Base-by-base conservation (phyloP, 2,113 vertebrate species). In the Anolis carolinensis region DNA sequence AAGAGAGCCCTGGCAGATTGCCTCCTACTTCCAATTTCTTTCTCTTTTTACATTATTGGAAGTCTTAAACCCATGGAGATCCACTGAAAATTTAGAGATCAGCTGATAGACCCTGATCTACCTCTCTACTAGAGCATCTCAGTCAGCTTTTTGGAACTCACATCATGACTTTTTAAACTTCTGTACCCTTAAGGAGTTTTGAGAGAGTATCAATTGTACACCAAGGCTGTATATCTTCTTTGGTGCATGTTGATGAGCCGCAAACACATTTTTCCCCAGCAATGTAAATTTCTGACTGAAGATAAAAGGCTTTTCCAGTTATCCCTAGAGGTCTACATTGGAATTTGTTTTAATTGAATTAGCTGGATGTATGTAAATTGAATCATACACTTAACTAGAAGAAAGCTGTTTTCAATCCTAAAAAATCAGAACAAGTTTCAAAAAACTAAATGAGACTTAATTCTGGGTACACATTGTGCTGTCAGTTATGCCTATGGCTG, bases 311-410 rank as follows among this genome's bases (percentile, higher is more conserved):
- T 84, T 94, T 89, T 75, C 0, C 2, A 93, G 84, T 86, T 90
- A 87, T 94, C 94, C 91, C 94, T 89, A 76, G 89, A 89, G 92
- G 81, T 84, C 89, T 85, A 92, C 89, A 95, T 91, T 94, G 90
- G 88, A 93, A 89, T 94, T 92, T 74, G 86, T 84, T 90, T 92
- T 92, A 92, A 93, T 93, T 88, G 82, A 93, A 92, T 94, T 93
- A 94, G 88, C 81, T 89, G 81, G 83, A 88, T 86, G 65, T 91
- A 93, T 93, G 86, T 93, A 93, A 94, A 94, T 92, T 91, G 90
- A 89, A 92, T 87, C 84, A 23, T 0, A 0, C 67, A 55, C 71
- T 92, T 90, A 91, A 90, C 50, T 89, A 91, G 89, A 88, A 87
- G 7, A 70, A 4, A 48, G 50, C 9, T 18, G 21, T 21, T n/a